Evolutionary conservation across 92 coral and sea anemone species (phyloP).

Genomic region (Parazoanthus swiftii): DNA sequence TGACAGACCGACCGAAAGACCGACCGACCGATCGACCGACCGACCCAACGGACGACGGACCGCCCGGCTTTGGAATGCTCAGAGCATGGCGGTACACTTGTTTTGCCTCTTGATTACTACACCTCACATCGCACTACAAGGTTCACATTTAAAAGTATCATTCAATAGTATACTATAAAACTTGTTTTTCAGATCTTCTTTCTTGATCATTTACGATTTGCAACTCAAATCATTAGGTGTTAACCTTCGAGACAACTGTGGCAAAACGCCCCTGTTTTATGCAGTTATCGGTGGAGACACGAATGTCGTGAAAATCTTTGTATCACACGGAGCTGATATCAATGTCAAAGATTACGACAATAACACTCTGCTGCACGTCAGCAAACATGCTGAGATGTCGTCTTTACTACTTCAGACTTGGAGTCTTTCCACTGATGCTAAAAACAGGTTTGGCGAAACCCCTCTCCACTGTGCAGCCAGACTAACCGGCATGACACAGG

Average conservation of each 20-base stretch:
- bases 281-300: not conserved
- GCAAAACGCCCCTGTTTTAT: slow-evolving; percentile 1
- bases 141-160: no score
- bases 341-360: not conserved
- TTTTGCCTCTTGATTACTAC: no score
- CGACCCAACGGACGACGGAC: no score
- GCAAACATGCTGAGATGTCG: not conserved
- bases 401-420: not conserved
- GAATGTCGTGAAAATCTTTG: not conserved
- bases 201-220: not conserved
- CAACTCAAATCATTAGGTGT: not conserved
- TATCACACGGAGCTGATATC: not conserved
- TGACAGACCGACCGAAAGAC: no score
- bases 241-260: slow-evolving; percentile 1
- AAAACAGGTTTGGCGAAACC: not conserved
- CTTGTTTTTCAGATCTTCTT: not conserved
- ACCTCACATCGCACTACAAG: no score
- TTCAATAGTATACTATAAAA: no score
- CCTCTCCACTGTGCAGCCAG: not conserved
- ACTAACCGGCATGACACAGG: not conserved
- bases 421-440: not conserved
- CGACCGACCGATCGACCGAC: no score
- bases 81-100: no score
- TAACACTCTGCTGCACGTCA: not conserved
- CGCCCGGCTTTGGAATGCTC: no score